These are phyloP conservation scores for Galeruca laticollis DNA, from an alignment of 2,888 invertebrate species.

Conservation along the genomic window DNA sequence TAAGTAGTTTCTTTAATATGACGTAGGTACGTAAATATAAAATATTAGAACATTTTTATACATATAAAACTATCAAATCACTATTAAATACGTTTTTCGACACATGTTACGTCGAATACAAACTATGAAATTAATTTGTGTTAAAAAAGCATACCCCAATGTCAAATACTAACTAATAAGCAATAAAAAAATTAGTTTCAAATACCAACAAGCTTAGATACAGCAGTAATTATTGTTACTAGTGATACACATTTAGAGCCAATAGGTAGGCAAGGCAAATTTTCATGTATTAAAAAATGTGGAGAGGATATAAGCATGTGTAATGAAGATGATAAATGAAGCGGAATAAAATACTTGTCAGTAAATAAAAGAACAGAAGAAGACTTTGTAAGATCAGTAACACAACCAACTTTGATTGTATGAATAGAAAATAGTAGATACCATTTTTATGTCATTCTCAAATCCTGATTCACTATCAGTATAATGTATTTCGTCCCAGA, in stretches of 20 bases:
- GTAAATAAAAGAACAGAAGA: no score
- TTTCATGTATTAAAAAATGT: no score
- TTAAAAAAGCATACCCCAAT: constrained; percentile 6
- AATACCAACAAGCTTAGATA: background rate
- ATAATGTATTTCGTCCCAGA: no score
- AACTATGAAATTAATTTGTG: background rate
- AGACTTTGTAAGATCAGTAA: no score
- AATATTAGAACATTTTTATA: constrained; percentile 46
- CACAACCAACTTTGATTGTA: no score
- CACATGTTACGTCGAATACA: constrained; percentile 7
- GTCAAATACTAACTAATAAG: background rate
- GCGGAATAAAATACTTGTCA: no score
- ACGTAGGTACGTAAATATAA: constrained; percentile 41
- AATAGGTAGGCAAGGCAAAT: background rate
- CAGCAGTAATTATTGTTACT: background rate
- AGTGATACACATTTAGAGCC: background rate
- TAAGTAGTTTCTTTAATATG: constrained; percentile 48
- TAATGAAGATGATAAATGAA: no score
- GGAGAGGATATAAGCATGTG: no score
- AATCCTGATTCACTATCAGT: no score
- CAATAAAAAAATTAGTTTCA: background rate
- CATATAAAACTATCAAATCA: constrained; percentile 42
- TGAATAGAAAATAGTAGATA: no score
- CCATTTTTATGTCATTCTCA: no score
- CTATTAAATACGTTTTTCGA: constrained; percentile 31